Conservation (phyloP, 2,888 invertebrate species). For the Drosophila kambysellisi region DNA sequence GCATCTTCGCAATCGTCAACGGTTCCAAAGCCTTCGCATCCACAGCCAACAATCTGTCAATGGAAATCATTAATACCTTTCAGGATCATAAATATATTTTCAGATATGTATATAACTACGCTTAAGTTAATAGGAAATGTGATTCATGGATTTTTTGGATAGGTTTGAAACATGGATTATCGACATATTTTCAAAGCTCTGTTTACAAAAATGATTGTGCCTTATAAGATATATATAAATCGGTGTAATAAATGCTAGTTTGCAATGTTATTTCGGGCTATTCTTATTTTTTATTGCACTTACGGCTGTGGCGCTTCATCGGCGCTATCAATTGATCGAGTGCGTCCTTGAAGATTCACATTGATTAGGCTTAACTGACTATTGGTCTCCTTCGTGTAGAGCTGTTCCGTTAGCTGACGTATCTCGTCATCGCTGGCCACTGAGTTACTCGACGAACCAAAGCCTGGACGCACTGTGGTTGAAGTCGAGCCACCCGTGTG, state of each 20-base stretch:
- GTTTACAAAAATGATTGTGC: neutral
- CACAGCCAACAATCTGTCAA: conserved; percentile 88
- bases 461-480: conserved; percentile 79
- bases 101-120: too few relatives aligned
- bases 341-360: conserved; percentile 91
- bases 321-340: conserved; percentile 88
- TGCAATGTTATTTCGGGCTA: neutral
- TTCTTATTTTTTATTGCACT: conserved; percentile 82
- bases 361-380: conserved; percentile 90
- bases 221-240: neutral
- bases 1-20: conserved; percentile 90
- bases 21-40: conserved; percentile 86
- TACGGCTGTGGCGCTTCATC: conserved; percentile 92
- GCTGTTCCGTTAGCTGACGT: conserved; percentile 89
- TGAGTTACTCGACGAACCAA: conserved; percentile 84
- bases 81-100: neutral
- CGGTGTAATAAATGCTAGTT: neutral
- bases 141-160: neutral
- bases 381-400: conserved; percentile 90
- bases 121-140: too few relatives aligned
- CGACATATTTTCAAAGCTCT: neutral
- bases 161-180: neutral
- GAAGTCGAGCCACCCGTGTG: conserved; percentile 54
- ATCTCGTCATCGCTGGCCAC: conserved; percentile 88
- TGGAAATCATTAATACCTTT: conserved; percentile 52